A percentile compares a stretch with the other conserved stretches of the same genome.
Conservation (phyloP, 2,888 invertebrate species). For the Loripinus fragilis region DNA sequence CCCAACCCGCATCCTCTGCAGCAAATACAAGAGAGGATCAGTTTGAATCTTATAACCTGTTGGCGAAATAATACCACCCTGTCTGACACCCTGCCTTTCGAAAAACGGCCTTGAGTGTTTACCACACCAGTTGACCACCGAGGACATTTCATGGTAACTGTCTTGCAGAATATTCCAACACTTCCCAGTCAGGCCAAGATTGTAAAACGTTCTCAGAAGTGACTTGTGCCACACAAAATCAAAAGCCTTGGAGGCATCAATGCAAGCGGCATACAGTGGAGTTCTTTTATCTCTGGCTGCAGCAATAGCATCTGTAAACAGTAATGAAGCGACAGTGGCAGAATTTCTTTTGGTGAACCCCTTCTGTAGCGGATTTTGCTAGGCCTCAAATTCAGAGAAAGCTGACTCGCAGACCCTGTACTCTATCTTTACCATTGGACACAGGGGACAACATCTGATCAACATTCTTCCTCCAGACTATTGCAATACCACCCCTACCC, state of each 20-base stretch:
- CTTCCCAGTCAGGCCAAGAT: neutral
- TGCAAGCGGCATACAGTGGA: neutral
- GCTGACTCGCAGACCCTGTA: neutral
- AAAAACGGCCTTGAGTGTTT: neutral
- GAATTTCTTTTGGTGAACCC: neutral
- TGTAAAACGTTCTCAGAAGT: neutral
- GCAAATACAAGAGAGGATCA: slow-evolving; percentile 18
- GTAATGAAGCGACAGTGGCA: neutral
- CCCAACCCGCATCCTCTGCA: neutral
- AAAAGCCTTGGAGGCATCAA: neutral
- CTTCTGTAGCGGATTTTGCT: neutral
- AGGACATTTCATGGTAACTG: neutral
- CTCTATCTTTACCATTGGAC: no score
- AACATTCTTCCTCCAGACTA: no score
- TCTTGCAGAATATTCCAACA: neutral
- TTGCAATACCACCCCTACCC: no score
- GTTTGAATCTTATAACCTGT: slow-evolving; percentile 13
- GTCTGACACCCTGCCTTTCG: slow-evolving; percentile 1
- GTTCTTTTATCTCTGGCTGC: neutral
- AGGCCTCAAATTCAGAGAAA: neutral
- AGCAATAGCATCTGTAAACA: neutral
- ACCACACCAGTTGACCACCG: neutral
- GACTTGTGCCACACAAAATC: neutral
- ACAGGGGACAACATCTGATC: no score
- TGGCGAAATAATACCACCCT: slow-evolving; percentile 28